phyloP scores from a whole-genome alignment of 2,797 vertebrate genomes.

The Hoplostethus mediterraneus region DNA sequence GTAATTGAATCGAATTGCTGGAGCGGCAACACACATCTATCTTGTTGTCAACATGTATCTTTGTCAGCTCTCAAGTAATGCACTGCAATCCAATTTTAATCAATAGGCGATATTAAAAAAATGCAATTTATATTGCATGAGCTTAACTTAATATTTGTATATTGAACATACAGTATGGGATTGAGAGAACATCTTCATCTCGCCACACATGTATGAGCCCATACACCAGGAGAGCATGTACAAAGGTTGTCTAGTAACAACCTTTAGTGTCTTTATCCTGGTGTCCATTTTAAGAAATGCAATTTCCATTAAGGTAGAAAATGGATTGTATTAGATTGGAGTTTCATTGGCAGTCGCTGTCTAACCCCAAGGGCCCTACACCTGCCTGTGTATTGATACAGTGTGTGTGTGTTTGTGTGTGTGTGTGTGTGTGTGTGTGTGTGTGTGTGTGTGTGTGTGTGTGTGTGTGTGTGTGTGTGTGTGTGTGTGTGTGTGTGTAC shows the following conservation, averaged over 20 bases:
- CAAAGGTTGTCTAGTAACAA: constrained; percentile 1
- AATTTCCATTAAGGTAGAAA: constrained; percentile 51
- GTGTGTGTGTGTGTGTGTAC: too few relatives aligned
- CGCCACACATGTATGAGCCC: background rate
- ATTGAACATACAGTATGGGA: background rate
- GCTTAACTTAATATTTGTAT: too few relatives aligned
- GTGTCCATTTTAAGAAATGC: constrained; percentile 34
- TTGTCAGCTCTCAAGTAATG: background rate
- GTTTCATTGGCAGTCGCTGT: constrained; percentile 31
- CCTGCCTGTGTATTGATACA: constrained; percentile 29
- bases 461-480: constrained; percentile 20
- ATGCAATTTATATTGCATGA: background rate
- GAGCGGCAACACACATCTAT: background rate
- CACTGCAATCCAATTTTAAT: background rate
- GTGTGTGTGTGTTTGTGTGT: constrained; percentile 12
- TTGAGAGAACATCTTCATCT: background rate
- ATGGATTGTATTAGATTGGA: constrained; percentile 33
- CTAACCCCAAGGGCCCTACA: constrained; percentile 34
- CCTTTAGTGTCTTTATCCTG: constrained; percentile 5
- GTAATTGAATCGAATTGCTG: background rate
- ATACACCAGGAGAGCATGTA: background rate
- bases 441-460: too few relatives aligned
- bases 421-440: background rate
- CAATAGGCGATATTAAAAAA: background rate
- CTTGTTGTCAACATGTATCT: background rate